Conservation (phyloP, 1,140 invertebrate species). For the Neodiprion pinetum region DNA sequence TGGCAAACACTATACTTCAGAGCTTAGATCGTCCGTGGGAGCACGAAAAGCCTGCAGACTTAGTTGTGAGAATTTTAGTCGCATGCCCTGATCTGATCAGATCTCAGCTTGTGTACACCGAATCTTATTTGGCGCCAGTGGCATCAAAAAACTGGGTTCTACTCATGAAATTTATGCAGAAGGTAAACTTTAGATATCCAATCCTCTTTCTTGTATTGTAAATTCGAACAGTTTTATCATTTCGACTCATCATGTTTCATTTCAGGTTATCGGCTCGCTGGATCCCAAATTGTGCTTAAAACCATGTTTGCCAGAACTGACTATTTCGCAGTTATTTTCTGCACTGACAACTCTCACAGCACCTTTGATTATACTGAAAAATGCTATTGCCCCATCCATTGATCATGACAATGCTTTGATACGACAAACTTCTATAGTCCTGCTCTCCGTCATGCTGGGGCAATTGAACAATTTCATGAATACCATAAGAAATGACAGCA, state of each 20-base stretch:
- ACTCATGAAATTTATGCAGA: slow-evolving; percentile 62
- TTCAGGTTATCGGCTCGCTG: slow-evolving; percentile 44
- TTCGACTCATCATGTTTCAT: slow-evolving; percentile 16
- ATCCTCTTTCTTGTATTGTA: not conserved
- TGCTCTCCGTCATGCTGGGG: slow-evolving; percentile 43
- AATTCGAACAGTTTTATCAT: not conserved
- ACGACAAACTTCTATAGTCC: slow-evolving; percentile 43
- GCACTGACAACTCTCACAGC: slow-evolving; percentile 41
- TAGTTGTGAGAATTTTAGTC: slow-evolving; percentile 71
- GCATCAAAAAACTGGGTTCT: slow-evolving; percentile 66
- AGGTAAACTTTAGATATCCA: slow-evolving; percentile 48
- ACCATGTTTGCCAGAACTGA: slow-evolving; percentile 34
- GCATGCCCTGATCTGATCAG: slow-evolving; percentile 77
- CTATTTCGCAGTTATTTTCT: slow-evolving; percentile 41
- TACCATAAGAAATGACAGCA: slow-evolving; percentile 28
- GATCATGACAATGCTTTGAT: slow-evolving; percentile 39
- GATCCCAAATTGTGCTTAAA: slow-evolving; percentile 40
- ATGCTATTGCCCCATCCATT: slow-evolving; percentile 41
- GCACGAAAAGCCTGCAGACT: slow-evolving; percentile 67
- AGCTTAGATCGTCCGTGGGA: slow-evolving; percentile 72
- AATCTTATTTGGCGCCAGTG: slow-evolving; percentile 67
- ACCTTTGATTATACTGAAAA: slow-evolving; percentile 46
- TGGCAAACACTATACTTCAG: slow-evolving; percentile 69
- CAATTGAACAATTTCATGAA: slow-evolving; percentile 39
- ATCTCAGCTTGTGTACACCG: slow-evolving; percentile 66